These are phyloP conservation scores for Mobula hypostoma DNA, from an alignment of 2,113 vertebrate genomes.

Conservation along the genomic window DNA sequence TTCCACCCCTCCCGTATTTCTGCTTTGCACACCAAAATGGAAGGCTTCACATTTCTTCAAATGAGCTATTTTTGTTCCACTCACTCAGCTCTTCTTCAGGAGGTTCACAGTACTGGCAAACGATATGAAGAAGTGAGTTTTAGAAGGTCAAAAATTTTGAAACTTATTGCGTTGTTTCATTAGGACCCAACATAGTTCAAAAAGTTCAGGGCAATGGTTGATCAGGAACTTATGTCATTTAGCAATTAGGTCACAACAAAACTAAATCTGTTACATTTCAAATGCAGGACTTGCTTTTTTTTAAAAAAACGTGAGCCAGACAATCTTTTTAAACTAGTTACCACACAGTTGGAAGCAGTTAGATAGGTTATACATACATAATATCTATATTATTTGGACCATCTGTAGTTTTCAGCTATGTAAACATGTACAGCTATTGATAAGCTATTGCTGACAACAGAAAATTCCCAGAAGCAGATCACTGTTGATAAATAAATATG, in stretches of 20 bases:
- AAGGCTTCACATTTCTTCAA: too few species aligned
- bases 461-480: neutral
- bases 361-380: neutral
- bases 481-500: neutral
- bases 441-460: neutral
- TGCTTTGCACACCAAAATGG: too few species aligned
- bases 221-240: too few species aligned
- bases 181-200: too few species aligned
- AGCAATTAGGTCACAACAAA: neutral
- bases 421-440: neutral
- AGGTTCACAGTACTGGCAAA: too few species aligned
- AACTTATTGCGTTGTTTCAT: too few species aligned
- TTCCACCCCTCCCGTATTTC: too few species aligned
- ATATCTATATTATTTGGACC: neutral
- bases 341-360: neutral
- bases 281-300: neutral
- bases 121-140: too few species aligned
- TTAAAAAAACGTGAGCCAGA: neutral
- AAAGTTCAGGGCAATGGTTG: too few species aligned
- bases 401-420: neutral
- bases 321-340: neutral
- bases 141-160: too few species aligned
- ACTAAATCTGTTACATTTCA: conserved; percentile 17
- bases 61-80: too few species aligned
- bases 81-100: too few species aligned